A percentile compares a stretch with the other conserved stretches of the same genome.
Evolutionary conservation across 2,888 invertebrate species (phyloP).

Genomic region (Pollenia labialis): DNA sequence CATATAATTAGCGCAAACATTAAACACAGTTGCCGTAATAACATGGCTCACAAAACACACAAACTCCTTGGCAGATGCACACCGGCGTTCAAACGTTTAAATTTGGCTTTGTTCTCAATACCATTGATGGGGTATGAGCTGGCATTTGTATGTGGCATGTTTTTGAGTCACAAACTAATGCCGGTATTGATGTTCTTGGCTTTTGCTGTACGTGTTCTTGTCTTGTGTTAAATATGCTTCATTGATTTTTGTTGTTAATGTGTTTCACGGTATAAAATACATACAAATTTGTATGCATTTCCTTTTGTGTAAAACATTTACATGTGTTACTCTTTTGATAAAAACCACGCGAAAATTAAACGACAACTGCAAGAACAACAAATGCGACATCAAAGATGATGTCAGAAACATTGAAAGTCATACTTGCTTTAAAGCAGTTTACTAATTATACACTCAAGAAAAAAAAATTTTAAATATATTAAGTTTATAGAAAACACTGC

Average conservation of each 20-base stretch:
- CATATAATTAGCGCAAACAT: slow-evolving; percentile 72
- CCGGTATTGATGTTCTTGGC: slow-evolving; percentile 9
- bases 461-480: neutral
- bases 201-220: slow-evolving; percentile 44
- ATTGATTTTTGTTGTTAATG: slow-evolving; percentile 61
- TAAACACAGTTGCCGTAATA: slow-evolving; percentile 61
- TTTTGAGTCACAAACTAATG: slow-evolving; percentile 41
- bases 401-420: slow-evolving; percentile 11
- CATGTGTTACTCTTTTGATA: slow-evolving; percentile 61
- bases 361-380: slow-evolving; percentile 12
- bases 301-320: slow-evolving; percentile 65
- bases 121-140: slow-evolving; percentile 32
- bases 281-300: slow-evolving; percentile 67
- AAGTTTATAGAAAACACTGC: neutral
- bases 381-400: slow-evolving; percentile 28
- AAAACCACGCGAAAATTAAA: slow-evolving; percentile 44
- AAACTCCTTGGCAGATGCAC: neutral
- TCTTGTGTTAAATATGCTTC: slow-evolving; percentile 67
- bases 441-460: slow-evolving; percentile 18
- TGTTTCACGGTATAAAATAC: slow-evolving; percentile 63
- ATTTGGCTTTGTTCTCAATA: slow-evolving; percentile 29
- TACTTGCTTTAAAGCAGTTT: slow-evolving; percentile 27
- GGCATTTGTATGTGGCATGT: slow-evolving; percentile 46
- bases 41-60: slow-evolving; percentile 21
- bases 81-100: neutral